Percentiles rank a stretch among this genome's conserved stretches.
These are phyloP conservation scores for Loriculus beryllinus DNA, from an alignment of 2,797 vertebrate species.

Conservation along the genomic window DNA sequence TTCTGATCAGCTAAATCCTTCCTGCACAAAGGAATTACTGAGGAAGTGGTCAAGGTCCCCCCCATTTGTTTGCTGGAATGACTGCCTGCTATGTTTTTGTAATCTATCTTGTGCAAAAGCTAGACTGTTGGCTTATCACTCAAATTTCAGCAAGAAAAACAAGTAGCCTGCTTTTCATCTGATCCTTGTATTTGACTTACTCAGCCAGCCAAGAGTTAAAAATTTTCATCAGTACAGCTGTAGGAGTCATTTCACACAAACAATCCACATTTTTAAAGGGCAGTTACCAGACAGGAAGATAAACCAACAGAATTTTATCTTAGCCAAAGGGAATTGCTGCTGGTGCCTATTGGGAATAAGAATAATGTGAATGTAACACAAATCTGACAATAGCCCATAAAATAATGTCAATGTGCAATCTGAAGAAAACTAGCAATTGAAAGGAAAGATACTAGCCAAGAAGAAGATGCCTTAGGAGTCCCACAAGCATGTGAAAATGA, in stretches of 20 bases:
- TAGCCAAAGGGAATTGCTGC: neutral
- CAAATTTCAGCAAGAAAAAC: neutral
- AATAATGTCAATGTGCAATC: neutral
- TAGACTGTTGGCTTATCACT: neutral
- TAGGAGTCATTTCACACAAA: constrained; percentile 16
- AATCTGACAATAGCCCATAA: neutral
- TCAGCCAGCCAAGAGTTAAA: neutral
- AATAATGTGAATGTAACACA: neutral
- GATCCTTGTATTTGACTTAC: neutral
- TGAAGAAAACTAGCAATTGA: neutral
- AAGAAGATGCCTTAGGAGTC: neutral
- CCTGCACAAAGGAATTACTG: neutral
- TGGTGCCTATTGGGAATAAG: neutral
- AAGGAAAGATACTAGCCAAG: neutral
- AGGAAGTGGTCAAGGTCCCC: neutral
- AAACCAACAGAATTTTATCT: neutral
- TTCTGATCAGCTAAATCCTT: neutral
- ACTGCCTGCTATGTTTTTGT: neutral
- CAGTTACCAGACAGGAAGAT: neutral
- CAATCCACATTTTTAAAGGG: neutral
- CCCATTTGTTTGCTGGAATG: neutral
- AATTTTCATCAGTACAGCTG: neutral
- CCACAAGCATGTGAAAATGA: neutral
- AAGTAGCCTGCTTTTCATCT: neutral
- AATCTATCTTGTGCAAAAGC: neutral